These are phyloP conservation scores for Belonocnema kinseyi DNA, from an alignment of 1,140 invertebrate species.

Conservation along the genomic window DNA sequence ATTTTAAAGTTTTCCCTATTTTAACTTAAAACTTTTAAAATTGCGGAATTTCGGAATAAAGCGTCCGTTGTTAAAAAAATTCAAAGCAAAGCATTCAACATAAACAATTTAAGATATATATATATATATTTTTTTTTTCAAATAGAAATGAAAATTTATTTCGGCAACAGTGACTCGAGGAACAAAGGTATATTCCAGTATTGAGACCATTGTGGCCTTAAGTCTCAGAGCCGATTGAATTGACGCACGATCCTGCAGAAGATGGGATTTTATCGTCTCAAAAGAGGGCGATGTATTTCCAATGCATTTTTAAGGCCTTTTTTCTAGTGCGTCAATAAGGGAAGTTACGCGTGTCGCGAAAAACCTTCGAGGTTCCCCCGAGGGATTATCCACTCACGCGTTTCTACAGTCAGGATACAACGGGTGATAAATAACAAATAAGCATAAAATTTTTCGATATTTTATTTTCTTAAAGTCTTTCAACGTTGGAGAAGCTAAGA, in stretches of 20 bases:
- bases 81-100: too few species aligned
- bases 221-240: conserved; percentile 16
- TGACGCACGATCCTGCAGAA: conserved; percentile 9
- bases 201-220: not conserved
- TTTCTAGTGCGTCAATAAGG: not conserved
- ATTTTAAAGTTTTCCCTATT: too few species aligned
- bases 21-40: too few species aligned
- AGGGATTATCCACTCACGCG: conserved; percentile 18
- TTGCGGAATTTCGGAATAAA: too few species aligned
- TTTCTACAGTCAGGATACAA: not conserved
- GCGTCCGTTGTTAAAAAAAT: too few species aligned
- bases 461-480: too few species aligned
- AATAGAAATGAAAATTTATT: not conserved
- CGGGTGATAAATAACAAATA: not conserved
- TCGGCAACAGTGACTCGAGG: not conserved
- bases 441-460: too few species aligned
- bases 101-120: too few species aligned
- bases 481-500: too few species aligned
- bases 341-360: conserved; percentile 9
- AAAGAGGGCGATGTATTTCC: conserved; percentile 10
- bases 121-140: too few species aligned
- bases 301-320: conserved; percentile 5
- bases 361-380: not conserved
- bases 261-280: conserved; percentile 10
- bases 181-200: not conserved